Evolutionary conservation across 2,797 vertebrate species (phyloP).

Genomic region (Ptychobarbus kaznakovi): DNA sequence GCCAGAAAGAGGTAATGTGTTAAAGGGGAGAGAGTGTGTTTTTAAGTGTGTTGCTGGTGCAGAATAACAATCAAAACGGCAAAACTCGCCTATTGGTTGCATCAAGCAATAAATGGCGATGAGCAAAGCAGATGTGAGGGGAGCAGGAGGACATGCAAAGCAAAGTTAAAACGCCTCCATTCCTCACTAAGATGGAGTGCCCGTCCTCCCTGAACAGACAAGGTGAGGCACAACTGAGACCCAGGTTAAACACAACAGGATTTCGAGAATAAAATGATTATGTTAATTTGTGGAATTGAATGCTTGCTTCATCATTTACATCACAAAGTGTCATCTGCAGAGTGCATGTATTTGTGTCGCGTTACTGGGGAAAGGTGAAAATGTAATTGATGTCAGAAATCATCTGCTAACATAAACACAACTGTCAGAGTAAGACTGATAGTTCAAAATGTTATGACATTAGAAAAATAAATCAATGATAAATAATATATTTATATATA

Average conservation of each 20-base stretch:
- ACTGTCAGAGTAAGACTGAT: not conserved
- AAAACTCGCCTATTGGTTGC: conserved; percentile 73
- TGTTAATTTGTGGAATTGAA: conserved; percentile 75
- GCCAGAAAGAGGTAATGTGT: conserved; percentile 13
- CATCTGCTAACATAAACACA: not conserved
- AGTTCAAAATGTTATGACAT: not conserved
- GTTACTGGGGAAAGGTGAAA: not conserved
- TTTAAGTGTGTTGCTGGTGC: conserved; percentile 61
- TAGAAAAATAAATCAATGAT: not conserved
- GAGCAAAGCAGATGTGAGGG: conserved; percentile 65
- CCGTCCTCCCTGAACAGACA: conserved; percentile 71
- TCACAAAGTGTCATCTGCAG: conserved; percentile 22
- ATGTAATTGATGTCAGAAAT: not conserved
- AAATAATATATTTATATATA: no score
- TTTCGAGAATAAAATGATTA: conserved; percentile 75
- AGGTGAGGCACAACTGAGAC: conserved; percentile 72
- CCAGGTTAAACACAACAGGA: conserved; percentile 70
- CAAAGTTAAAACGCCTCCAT: conserved; percentile 67
- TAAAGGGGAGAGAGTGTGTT: conserved; percentile 44
- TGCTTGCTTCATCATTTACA: conserved; percentile 62
- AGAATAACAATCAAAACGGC: conserved; percentile 72
- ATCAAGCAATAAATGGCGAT: conserved; percentile 75
- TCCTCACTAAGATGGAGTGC: conserved; percentile 76
- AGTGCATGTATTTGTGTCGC: not conserved
- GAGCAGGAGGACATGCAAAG: conserved; percentile 52